Conservation (phyloP, 2,797 vertebrate species). For the Sebastes nivosus region DNA sequence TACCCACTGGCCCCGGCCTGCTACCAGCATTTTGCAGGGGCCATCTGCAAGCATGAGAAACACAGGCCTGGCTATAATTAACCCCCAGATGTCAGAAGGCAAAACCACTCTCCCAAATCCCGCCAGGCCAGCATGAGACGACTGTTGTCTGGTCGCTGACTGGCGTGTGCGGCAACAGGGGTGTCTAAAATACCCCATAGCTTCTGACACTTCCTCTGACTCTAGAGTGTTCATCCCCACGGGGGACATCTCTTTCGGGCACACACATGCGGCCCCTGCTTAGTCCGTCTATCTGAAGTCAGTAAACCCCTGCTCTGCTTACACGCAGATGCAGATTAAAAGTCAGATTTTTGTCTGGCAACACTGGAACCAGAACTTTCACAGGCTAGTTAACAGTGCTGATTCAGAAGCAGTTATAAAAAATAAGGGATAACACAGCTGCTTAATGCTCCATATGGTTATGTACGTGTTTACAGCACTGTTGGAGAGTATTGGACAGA, state of each 20-base stretch:
- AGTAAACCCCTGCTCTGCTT: constrained; percentile 45
- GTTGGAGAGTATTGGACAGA: background rate
- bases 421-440: background rate
- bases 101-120: constrained; percentile 40
- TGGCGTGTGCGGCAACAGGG: constrained; percentile 59
- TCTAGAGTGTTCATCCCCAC: constrained; percentile 55
- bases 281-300: constrained; percentile 42
- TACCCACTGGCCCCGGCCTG: constrained; percentile 6
- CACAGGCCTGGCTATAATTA: constrained; percentile 65
- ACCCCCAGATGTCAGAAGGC: constrained; percentile 57
- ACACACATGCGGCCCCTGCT: constrained; percentile 72
- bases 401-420: constrained; percentile 1
- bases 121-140: constrained; percentile 42
- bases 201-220: constrained; percentile 69
- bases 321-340: constrained; percentile 42
- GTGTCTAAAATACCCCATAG: constrained; percentile 69
- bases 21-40: constrained; percentile 45
- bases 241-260: constrained; percentile 69
- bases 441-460: constrained; percentile 15
- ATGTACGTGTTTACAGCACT: background rate
- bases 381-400: constrained; percentile 1
- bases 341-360: constrained; percentile 30
- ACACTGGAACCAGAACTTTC: constrained; percentile 4
- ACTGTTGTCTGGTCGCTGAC: constrained; percentile 63
- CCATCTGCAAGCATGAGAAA: constrained; percentile 44